Evolutionary conservation across 1,140 invertebrate species (phyloP).

Genomic region (Bombus haemorrhoidalis): DNA sequence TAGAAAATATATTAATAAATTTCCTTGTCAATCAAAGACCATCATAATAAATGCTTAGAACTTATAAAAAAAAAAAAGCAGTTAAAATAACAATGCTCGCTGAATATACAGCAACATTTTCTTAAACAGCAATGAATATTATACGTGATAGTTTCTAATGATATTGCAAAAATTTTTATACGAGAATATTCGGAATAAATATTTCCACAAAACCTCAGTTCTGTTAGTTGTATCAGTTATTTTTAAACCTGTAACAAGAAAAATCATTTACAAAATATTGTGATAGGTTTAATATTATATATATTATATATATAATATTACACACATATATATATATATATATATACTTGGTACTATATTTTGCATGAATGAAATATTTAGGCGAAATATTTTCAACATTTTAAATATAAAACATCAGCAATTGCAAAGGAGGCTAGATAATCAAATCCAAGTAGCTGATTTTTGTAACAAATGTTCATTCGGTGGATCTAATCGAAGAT

Average conservation of each 20-base stretch:
- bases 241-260: slow-evolving; percentile 26
- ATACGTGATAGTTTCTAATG: slow-evolving; percentile 64
- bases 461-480: slow-evolving; percentile 13
- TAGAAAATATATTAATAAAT: slow-evolving; percentile 80
- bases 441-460: slow-evolving; percentile 21
- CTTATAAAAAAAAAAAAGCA: slow-evolving; percentile 39
- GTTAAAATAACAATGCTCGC: slow-evolving; percentile 38
- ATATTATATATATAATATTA: background rate
- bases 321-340: background rate
- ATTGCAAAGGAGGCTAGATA: background rate
- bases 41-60: slow-evolving; percentile 43
- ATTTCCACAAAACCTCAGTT: slow-evolving; percentile 63
- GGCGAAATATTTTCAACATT: background rate
- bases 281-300: background rate
- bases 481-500: background rate
- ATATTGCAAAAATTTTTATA: slow-evolving; percentile 71
- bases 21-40: slow-evolving; percentile 51
- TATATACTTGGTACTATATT: slow-evolving; percentile 15
- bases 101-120: slow-evolving; percentile 52
- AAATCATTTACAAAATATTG: slow-evolving; percentile 5
- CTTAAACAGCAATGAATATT: slow-evolving; percentile 56
- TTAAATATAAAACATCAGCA: background rate
- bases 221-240: slow-evolving; percentile 56
- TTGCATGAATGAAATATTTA: slow-evolving; percentile 18
- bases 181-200: slow-evolving; percentile 71